Conservation (phyloP, 2,888 invertebrate species). For the Drosophila lacicola region DNA sequence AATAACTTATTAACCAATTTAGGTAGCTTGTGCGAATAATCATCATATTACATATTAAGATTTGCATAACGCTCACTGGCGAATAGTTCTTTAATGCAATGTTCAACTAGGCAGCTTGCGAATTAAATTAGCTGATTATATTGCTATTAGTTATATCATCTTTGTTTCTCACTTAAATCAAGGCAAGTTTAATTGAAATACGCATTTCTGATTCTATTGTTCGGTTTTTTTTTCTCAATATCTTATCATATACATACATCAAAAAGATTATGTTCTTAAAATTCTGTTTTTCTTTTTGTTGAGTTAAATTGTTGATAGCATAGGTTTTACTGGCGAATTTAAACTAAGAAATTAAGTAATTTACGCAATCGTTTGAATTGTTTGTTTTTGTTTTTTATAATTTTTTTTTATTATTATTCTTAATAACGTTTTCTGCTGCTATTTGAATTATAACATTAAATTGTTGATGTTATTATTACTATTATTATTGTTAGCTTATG, state of each 20-base stretch:
- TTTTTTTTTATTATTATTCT: slow-evolving; percentile 61
- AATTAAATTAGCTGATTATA: slow-evolving; percentile 38
- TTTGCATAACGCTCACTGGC: slow-evolving; percentile 31
- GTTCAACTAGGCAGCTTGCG: slow-evolving; percentile 33
- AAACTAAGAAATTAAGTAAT: slow-evolving; percentile 64
- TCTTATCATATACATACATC: slow-evolving; percentile 24
- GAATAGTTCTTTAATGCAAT: slow-evolving; percentile 7
- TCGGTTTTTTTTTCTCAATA: slow-evolving; percentile 4
- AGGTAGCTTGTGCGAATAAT: slow-evolving; percentile 75
- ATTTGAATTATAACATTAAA: slow-evolving; percentile 70
- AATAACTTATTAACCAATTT: slow-evolving; percentile 70
- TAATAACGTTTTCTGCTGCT: slow-evolving; percentile 67
- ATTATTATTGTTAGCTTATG: slow-evolving; percentile 64
- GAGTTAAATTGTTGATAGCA: slow-evolving; percentile 16
- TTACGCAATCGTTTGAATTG: slow-evolving; percentile 45
- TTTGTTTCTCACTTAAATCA: slow-evolving; percentile 28
- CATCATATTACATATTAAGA: slow-evolving; percentile 50
- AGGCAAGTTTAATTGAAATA: slow-evolving; percentile 37
- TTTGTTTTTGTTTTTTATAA: slow-evolving; percentile 31
- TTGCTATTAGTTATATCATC: slow-evolving; percentile 4
- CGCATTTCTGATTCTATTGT: slow-evolving; percentile 25
- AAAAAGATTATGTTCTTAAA: slow-evolving; percentile 22
- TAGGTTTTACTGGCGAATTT: slow-evolving; percentile 20
- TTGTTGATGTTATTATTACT: slow-evolving; percentile 43
- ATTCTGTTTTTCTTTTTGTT: slow-evolving; percentile 6